Evolutionary conservation across 2,888 invertebrate genomes (phyloP).

Genomic region (Nemurella pictetii): DNA sequence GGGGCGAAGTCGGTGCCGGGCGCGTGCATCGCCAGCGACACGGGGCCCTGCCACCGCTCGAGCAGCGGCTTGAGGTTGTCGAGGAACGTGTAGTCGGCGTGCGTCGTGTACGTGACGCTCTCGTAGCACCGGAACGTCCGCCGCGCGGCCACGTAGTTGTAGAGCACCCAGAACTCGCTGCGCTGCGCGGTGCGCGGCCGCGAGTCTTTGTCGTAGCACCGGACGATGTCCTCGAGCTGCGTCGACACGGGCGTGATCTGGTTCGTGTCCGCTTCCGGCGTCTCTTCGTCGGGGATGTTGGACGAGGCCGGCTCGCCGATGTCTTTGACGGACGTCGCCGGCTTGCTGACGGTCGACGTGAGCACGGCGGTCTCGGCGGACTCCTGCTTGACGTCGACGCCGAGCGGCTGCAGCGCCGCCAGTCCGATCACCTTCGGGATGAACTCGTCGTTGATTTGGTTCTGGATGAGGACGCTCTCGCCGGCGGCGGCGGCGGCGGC

Average conservation of each 20-base stretch:
- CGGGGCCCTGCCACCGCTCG: conserved; percentile 84
- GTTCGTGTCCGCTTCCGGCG: conserved; percentile 17
- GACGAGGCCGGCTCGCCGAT: conserved; percentile 50
- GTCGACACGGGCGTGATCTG: conserved; percentile 31
- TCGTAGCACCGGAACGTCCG: conserved; percentile 75
- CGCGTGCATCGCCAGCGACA: conserved; percentile 85
- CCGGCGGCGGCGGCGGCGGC: not conserved
- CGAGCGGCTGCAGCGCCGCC: conserved; percentile 17
- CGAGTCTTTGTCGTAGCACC: conserved; percentile 67
- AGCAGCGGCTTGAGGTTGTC: conserved; percentile 85
- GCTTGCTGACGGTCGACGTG: conserved; percentile 48
- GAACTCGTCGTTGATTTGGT: conserved; percentile 37
- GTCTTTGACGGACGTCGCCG: conserved; percentile 40
- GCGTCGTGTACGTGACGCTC: conserved; percentile 88
- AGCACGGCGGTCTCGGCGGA: conserved; percentile 52
- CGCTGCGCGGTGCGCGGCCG: conserved; percentile 67
- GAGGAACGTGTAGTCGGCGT: conserved; percentile 88
- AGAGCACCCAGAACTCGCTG: conserved; percentile 85
- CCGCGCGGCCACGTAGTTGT: conserved; percentile 75
- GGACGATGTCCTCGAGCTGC: conserved; percentile 53
- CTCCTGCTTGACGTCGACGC: conserved; percentile 49
- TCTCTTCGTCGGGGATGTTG: conserved; percentile 47
- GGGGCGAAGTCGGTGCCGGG: conserved; percentile 81
- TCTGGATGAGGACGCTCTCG: conserved; percentile 34
- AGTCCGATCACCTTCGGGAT: not conserved